These are phyloP conservation scores for Meandrina meandrites DNA, from an alignment of 92 coral and sea anemone genomes.

Conservation along the genomic window DNA sequence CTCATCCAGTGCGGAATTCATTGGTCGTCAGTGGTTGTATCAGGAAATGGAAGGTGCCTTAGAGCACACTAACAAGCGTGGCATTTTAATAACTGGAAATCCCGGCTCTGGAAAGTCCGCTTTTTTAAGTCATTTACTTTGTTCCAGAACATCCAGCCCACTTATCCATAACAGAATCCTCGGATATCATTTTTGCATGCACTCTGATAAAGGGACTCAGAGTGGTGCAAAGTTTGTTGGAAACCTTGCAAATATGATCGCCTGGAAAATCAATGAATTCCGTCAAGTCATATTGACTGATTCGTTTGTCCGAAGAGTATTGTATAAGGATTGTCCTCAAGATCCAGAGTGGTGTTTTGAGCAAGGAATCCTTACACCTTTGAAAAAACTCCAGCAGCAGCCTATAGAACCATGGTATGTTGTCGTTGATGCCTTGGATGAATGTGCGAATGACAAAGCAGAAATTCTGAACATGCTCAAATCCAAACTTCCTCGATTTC, in stretches of 20 bases:
- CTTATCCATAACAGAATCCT: slow-evolving; percentile 73
- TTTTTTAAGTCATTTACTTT: slow-evolving; percentile 74
- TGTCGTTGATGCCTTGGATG: slow-evolving; percentile 87
- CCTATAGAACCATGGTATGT: slow-evolving; percentile 47
- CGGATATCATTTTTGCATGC: slow-evolving; percentile 84
- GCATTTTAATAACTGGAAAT: slow-evolving; percentile 66
- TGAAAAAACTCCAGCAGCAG: slow-evolving; percentile 37
- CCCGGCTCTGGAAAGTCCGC: slow-evolving; percentile 86
- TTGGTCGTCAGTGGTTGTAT: slow-evolving; percentile 75
- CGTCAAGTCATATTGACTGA: slow-evolving; percentile 40
- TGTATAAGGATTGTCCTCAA: slow-evolving; percentile 63
- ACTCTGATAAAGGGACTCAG: slow-evolving; percentile 70
- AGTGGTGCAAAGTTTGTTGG: slow-evolving; percentile 82
- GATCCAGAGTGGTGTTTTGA: slow-evolving; percentile 86
- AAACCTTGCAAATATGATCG: slow-evolving; percentile 80
- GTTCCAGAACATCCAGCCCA: slow-evolving; percentile 82
- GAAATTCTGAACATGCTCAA: slow-evolving; percentile 62
- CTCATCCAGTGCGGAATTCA: slow-evolving; percentile 47
- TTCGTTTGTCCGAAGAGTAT: slow-evolving; percentile 43
- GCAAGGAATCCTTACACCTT: slow-evolving; percentile 72
- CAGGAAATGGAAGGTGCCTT: slow-evolving; percentile 55
- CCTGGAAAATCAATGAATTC: slow-evolving; percentile 54
- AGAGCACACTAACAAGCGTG: slow-evolving; percentile 26
- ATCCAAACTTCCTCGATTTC: slow-evolving; percentile 56
- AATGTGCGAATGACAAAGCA: slow-evolving; percentile 61